Evolutionary conservation across 2,888 invertebrate genomes (phyloP), one percentile per base, ranked within the genome.

Genomic region (Diarsia brunnea): DNA sequence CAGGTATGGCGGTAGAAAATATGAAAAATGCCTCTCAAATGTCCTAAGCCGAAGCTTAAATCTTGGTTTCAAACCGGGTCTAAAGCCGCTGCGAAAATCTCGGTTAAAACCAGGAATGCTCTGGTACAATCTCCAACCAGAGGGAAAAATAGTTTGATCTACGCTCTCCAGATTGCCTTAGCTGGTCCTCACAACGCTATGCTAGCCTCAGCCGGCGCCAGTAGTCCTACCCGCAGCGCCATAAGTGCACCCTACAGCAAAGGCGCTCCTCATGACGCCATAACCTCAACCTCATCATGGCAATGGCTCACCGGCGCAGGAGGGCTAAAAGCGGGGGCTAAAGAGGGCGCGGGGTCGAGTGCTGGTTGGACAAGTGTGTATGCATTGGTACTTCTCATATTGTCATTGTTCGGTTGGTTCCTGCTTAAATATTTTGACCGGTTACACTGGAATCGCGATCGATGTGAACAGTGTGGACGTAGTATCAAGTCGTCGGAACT

Each of bases 361-460:
- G n/a, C n/a, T 38, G 45, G 16, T 49, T n/a, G 27, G 43, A 43
- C 21, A 31, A 8, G 45, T 8, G 31, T 61, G 11, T 51, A 31
- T 16, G 55, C 53, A 8, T n/a, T 77, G 14, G 45, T 16, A 27
- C 55, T 82, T 27, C 31, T 66, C 11, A 11, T 77, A 43, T n/a
- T 79, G 19, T 45, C 55, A n/a, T 55, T 81, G 14, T 12, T 79
- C 14, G 24, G 69, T 21, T 82, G 69, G 82, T 69, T 58, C 16
- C n/a, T 69, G 7, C 8, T 58, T 19, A 82, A 69, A 38, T 45
- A 27, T 24, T n/a, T 21, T 12, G 19, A 8, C 31, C 24, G 63
- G 14, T 73, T 43, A 31, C 43, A 24, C 14, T 16, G 21, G n/a
- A 38, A 43, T 21, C 21, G 8, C 43, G n/a, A 24, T 38, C 60